These are phyloP conservation scores for Calameuta idolon DNA, from an alignment of 2,888 invertebrate species.

Conservation along the genomic window DNA sequence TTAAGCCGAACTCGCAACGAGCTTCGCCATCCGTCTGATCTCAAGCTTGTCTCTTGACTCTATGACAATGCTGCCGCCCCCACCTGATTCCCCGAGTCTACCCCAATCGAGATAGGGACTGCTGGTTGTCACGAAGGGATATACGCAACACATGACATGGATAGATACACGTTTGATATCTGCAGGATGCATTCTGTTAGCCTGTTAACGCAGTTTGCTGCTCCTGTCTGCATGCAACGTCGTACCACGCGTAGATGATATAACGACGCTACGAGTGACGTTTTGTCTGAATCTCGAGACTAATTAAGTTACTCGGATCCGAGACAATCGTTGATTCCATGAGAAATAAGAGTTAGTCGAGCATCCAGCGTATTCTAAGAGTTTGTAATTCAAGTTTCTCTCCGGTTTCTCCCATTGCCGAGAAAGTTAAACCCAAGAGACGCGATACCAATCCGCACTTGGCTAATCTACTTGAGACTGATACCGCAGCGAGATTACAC, in stretches of 20 bases:
- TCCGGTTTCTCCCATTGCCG: not conserved
- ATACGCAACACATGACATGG: not conserved
- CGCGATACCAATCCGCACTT: slow-evolving; percentile 24
- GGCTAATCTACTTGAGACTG: slow-evolving; percentile 42
- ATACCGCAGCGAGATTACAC: slow-evolving; percentile 46
- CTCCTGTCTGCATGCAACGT: no score
- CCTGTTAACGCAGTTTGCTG: not conserved
- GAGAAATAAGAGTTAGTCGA: slow-evolving; percentile 39
- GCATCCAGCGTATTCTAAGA: slow-evolving; percentile 36
- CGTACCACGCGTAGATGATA: not conserved
- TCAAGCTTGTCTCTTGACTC: not conserved
- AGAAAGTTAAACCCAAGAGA: not conserved
- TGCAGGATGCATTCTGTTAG: not conserved
- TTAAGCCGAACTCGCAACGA: not conserved
- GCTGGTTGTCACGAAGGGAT: not conserved
- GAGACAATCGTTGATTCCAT: not conserved
- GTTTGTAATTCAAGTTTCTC: slow-evolving; percentile 52
- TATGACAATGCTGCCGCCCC: not conserved
- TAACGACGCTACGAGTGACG: not conserved
- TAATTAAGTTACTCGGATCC: not conserved
- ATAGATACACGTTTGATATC: not conserved
- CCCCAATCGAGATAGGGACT: not conserved
- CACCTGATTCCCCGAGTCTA: not conserved
- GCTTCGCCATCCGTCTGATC: not conserved
- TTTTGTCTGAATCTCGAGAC: not conserved